These are phyloP conservation scores for Eupithecia abbreviata DNA, from an alignment of 2,888 invertebrate species.

Conservation along the genomic window DNA sequence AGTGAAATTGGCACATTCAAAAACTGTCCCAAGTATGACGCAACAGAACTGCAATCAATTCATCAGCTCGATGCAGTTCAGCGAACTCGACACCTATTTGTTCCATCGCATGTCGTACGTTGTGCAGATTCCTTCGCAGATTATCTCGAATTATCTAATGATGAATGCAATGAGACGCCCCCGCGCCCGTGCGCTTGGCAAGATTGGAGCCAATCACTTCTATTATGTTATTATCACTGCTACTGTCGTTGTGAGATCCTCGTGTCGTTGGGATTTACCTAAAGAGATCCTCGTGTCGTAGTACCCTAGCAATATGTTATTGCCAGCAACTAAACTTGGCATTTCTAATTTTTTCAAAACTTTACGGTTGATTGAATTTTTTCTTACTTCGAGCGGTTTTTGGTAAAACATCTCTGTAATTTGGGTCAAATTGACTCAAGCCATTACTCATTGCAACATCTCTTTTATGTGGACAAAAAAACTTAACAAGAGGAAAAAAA, in stretches of 20 bases:
- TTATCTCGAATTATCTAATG: conserved; percentile 73
- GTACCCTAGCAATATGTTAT: neutral
- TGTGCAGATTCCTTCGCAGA: conserved; percentile 51
- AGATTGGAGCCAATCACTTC: conserved; percentile 28
- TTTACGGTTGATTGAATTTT: too few species aligned
- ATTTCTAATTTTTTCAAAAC: too few species aligned
- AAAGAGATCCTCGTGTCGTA: neutral
- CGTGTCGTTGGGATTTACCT: neutral
- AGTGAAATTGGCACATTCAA: neutral
- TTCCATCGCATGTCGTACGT: conserved; percentile 15
- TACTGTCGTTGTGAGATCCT: neutral
- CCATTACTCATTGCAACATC: conserved; percentile 8
- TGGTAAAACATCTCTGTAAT: neutral
- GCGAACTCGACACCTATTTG: conserved; percentile 69
- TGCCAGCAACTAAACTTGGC: too few species aligned
- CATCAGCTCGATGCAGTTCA: conserved; percentile 59
- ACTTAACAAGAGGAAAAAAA: conserved; percentile 49
- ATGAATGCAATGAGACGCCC: conserved; percentile 57
- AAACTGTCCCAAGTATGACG: conserved; percentile 8
- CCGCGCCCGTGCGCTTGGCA: conserved; percentile 41
- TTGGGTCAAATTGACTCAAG: conserved; percentile 10
- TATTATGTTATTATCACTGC: conserved; percentile 14
- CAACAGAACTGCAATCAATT: conserved; percentile 50
- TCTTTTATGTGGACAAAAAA: conserved; percentile 36
- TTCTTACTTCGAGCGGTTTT: neutral